Evolutionary conservation across 2,888 invertebrate species (phyloP).

Genomic region (Aleiodes alternator): DNA sequence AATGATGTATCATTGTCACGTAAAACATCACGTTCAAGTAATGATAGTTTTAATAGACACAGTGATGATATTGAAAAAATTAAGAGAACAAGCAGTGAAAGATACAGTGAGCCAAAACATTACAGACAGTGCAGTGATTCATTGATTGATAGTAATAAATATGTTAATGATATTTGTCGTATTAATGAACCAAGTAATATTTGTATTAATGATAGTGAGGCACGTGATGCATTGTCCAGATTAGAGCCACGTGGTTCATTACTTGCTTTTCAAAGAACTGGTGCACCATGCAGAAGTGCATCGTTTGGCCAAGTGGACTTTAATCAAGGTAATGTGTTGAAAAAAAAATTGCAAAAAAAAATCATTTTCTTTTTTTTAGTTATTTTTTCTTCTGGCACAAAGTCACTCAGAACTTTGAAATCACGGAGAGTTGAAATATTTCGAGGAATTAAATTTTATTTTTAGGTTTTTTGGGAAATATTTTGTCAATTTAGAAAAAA

Average conservation of each 20-base stretch:
- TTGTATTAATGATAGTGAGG: slow-evolving; percentile 63
- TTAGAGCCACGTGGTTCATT: slow-evolving; percentile 67
- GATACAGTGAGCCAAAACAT: slow-evolving; percentile 56
- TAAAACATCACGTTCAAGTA: slow-evolving; percentile 30
- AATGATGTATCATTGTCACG: slow-evolving; percentile 33
- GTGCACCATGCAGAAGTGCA: slow-evolving; percentile 85
- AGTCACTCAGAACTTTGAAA: no score
- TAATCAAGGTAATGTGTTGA: slow-evolving; percentile 66
- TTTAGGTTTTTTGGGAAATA: no score
- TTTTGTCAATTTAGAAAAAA: no score
- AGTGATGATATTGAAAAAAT: slow-evolving; percentile 39
- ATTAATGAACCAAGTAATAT: slow-evolving; percentile 45
- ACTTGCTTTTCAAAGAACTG: slow-evolving; percentile 64
- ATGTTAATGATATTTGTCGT: slow-evolving; percentile 48
- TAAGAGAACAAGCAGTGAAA: slow-evolving; percentile 18
- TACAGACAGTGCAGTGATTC: slow-evolving; percentile 70
- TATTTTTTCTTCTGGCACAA: neutral
- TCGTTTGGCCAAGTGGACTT: slow-evolving; percentile 93
- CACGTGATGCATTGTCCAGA: slow-evolving; percentile 68
- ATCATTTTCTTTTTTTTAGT: neutral
- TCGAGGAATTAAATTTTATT: no score
- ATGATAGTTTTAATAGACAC: slow-evolving; percentile 34
- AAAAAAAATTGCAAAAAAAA: neutral
- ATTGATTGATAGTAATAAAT: slow-evolving; percentile 60
- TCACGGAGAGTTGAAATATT: no score